Conservation (phyloP, 2,888 invertebrate genomes). For the Pyralis farinalis region DNA sequence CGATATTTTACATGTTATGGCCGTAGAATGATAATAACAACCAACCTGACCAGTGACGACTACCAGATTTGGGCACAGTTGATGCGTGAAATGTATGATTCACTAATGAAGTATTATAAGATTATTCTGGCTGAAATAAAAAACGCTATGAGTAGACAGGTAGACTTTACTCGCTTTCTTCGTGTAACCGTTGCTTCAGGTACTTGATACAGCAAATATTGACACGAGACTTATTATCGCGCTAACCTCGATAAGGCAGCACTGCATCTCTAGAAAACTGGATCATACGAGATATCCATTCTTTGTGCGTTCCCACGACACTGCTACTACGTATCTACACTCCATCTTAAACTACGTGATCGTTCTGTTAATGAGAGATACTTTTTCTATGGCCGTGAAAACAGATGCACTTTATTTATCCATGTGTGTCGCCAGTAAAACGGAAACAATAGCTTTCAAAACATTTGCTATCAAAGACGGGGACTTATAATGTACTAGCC, state of each 20-base stretch:
- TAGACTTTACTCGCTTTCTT: constrained; percentile 23
- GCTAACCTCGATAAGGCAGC: constrained; percentile 65
- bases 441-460: too few relatives aligned
- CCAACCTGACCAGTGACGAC: constrained; percentile 8
- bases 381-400: constrained; percentile 54
- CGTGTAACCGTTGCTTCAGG: constrained; percentile 36
- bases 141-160: neutral
- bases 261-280: constrained; percentile 70
- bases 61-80: constrained; percentile 12
- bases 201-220: constrained; percentile 60
- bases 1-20: constrained; percentile 34
- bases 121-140: too few relatives aligned
- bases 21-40: constrained; percentile 16
- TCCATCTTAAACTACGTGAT: constrained; percentile 62
- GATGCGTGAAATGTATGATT: constrained; percentile 9
- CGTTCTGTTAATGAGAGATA: constrained; percentile 57
- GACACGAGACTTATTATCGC: constrained; percentile 64
- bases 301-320: constrained; percentile 70
- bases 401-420: constrained; percentile 6
- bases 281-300: constrained; percentile 64
- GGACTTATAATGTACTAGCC: too few relatives aligned
- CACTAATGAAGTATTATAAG: constrained; percentile 8
- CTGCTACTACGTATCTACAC: constrained; percentile 48
- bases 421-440: too few relatives aligned
- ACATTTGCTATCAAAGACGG: too few relatives aligned